phyloP scores from a whole-genome alignment of 2,888 invertebrate species.

The Poecilus cupreus region DNA sequence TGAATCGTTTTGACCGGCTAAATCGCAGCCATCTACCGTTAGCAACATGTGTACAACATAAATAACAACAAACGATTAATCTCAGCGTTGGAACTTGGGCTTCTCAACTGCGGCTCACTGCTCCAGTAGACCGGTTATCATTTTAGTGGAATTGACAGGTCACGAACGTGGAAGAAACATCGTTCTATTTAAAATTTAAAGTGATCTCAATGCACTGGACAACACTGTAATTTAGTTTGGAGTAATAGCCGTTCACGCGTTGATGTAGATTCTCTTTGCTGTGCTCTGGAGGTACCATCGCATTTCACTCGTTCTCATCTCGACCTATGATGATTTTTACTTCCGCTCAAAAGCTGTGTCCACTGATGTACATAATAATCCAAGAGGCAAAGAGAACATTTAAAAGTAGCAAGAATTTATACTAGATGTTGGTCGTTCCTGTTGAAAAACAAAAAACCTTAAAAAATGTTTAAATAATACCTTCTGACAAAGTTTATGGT shows the following conservation, averaged over 20 bases:
- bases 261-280: not conserved
- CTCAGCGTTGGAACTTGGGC: not conserved
- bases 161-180: slow-evolving; percentile 34
- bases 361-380: too few relatives aligned
- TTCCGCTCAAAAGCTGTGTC: too few relatives aligned
- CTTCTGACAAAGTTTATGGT: too few relatives aligned
- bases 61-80: slow-evolving; percentile 17
- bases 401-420: too few relatives aligned
- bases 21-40: not conserved
- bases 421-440: too few relatives aligned
- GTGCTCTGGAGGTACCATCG: too few relatives aligned
- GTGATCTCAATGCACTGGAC: slow-evolving; percentile 4
- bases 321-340: too few relatives aligned
- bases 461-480: too few relatives aligned
- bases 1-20: not conserved
- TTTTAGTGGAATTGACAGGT: slow-evolving; percentile 39
- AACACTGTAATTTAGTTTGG: slow-evolving; percentile 22
- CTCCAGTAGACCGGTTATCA: not conserved
- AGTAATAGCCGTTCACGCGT: slow-evolving; percentile 15
- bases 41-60: not conserved
- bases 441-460: too few relatives aligned
- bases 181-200: slow-evolving; percentile 30
- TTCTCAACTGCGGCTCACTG: not conserved
- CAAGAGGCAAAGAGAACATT: too few relatives aligned
- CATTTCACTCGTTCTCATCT: too few relatives aligned